Conservation (phyloP, 2,797 vertebrate genomes). For the Artibeus lituratus region DNA sequence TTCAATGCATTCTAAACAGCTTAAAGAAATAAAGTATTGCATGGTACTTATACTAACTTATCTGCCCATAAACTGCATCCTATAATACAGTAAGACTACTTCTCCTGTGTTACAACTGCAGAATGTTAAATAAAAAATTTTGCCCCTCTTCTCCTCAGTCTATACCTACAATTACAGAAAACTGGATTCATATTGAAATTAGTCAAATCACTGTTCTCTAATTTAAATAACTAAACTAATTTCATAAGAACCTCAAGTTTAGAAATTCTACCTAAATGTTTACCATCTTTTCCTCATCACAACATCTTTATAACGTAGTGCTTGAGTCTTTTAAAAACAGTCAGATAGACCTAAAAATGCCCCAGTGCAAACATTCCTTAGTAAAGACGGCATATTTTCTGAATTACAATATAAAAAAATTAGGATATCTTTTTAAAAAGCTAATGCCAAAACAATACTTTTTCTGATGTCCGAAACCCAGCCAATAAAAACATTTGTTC, state of each 20-base stretch:
- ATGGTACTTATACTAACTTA: not conserved
- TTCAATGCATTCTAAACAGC: not conserved
- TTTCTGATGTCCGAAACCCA: slow-evolving; percentile 22
- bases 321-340: slow-evolving; percentile 11
- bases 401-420: slow-evolving; percentile 40
- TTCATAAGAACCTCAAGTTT: slow-evolving; percentile 10
- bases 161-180: not conserved
- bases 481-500: slow-evolving; percentile 65
- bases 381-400: slow-evolving; percentile 14
- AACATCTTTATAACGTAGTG: not conserved
- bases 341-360: not conserved
- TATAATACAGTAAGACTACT: slow-evolving; percentile 1
- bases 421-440: slow-evolving; percentile 31
- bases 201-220: not conserved
- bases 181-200: not conserved
- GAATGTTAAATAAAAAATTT: not conserved
- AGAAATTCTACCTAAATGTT: slow-evolving; percentile 5
- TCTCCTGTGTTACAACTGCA: not conserved
- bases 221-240: slow-evolving; percentile 55
- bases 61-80: not conserved
- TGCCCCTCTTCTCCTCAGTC: not conserved
- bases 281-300: slow-evolving; percentile 3
- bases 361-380: not conserved
- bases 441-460: slow-evolving; percentile 49
- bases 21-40: slow-evolving; percentile 29